These are phyloP conservation scores for Drosophila meridiana DNA, from an alignment of 2,888 invertebrate species.

Conservation along the genomic window DNA sequence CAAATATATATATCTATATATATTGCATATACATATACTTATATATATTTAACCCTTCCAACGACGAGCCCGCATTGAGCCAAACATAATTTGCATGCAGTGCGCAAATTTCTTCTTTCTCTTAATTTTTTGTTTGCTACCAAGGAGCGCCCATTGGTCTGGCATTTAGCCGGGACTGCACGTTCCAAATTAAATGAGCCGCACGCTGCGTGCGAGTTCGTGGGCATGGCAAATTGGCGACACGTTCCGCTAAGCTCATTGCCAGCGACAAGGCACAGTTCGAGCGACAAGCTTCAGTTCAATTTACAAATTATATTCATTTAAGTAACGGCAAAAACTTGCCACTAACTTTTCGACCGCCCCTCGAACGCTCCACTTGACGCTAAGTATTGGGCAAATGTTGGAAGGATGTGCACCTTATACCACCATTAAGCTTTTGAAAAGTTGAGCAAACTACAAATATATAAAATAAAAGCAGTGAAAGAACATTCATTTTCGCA, in stretches of 20 bases:
- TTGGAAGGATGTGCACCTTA: conserved; percentile 67
- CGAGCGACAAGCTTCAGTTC: conserved; percentile 38
- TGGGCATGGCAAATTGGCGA: conserved; percentile 63
- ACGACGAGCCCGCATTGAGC: conserved; percentile 17
- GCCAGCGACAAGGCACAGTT: conserved; percentile 24
- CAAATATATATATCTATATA: conserved; percentile 24
- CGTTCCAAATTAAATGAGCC: conserved; percentile 71
- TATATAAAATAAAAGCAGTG: background rate
- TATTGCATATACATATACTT: conserved; percentile 9
- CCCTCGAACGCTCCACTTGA: conserved; percentile 1
- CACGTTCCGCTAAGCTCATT: conserved; percentile 51
- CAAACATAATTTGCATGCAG: conserved; percentile 66
- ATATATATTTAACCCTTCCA: conserved; percentile 43
- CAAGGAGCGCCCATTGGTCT: conserved; percentile 27
- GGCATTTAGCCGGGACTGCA: conserved; percentile 48
- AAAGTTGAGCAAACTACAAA: conserved; percentile 66
- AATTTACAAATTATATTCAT: conserved; percentile 68
- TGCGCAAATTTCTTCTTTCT: conserved; percentile 28
- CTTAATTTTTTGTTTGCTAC: conserved; percentile 17
- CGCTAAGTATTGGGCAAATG: conserved; percentile 67
- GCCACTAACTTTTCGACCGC: conserved; percentile 27
- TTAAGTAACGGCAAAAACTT: conserved; percentile 57
- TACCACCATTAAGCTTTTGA: conserved; percentile 70
- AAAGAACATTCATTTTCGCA: conserved; percentile 47
- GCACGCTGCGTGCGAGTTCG: conserved; percentile 27